These are phyloP conservation scores for Cryptosula pallasiana DNA, from an alignment of 2,888 invertebrate species.

Conservation along the genomic window DNA sequence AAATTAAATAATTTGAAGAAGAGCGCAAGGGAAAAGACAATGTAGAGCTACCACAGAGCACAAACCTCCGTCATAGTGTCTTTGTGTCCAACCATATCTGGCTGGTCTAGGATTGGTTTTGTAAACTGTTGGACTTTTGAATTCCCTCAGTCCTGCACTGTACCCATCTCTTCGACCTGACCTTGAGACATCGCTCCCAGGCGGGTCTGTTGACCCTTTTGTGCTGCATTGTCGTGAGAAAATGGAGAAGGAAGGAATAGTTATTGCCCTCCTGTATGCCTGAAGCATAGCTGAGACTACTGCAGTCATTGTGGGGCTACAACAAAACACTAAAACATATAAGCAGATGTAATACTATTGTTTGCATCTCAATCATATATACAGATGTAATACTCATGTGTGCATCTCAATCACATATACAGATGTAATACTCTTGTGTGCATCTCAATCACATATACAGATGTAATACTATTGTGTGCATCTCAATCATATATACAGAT, in stretches of 20 bases:
- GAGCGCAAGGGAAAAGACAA: not conserved
- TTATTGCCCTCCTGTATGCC: not conserved
- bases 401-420: no score
- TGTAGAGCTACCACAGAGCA: not conserved
- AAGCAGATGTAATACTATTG: not conserved
- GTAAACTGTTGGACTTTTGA: conserved; percentile 35
- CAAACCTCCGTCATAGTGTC: conserved; percentile 38
- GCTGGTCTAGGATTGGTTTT: conserved; percentile 33
- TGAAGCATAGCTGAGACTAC: not conserved
- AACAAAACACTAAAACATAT: not conserved
- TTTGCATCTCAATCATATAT: no score
- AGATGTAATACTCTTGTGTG: no score
- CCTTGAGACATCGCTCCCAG: not conserved
- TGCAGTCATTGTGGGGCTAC: not conserved
- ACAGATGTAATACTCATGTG: no score
- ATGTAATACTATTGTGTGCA: no score
- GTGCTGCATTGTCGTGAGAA: not conserved
- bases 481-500: no score
- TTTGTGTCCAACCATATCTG: conserved; percentile 36
- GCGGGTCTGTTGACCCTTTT: not conserved
- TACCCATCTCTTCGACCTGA: not conserved
- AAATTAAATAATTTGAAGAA: no score
- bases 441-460: no score
- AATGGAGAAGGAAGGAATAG: not conserved
- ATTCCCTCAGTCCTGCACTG: not conserved